Conservation (phyloP, 2,888 invertebrate species). For the Drosophila paranaensis region DNA sequence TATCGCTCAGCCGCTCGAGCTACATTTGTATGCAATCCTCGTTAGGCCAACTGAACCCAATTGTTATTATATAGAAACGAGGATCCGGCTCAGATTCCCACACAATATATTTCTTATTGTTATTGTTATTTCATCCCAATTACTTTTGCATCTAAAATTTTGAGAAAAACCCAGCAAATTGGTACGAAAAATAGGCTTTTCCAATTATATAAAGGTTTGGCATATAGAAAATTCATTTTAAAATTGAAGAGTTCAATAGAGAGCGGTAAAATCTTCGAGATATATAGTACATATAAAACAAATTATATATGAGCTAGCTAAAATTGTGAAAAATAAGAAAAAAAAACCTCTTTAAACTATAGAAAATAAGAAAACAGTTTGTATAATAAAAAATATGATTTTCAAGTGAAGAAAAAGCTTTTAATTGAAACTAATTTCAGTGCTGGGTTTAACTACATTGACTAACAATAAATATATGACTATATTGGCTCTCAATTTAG, state of each 20-base stretch:
- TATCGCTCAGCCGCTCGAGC: not conserved
- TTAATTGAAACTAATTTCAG: not conserved
- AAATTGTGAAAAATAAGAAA: not conserved
- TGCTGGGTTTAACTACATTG: too few relatives aligned
- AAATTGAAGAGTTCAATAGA: too few relatives aligned
- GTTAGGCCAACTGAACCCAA: not conserved
- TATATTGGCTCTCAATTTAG: not conserved
- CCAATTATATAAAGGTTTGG: not conserved
- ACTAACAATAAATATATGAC: not conserved
- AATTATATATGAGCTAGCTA: not conserved
- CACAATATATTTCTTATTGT: slow-evolving; percentile 4
- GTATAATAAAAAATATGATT: not conserved
- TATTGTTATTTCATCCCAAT: not conserved
- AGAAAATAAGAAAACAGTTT: too few relatives aligned
- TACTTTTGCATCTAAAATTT: not conserved
- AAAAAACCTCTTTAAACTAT: too few relatives aligned
- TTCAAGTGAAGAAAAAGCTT: not conserved
- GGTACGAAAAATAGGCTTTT: not conserved
- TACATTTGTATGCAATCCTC: not conserved
- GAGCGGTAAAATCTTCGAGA: too few relatives aligned
- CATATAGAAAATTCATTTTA: too few relatives aligned
- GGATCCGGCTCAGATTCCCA: slow-evolving; percentile 4
- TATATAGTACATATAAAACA: too few relatives aligned
- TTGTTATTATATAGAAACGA: not conserved
- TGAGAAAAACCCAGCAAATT: not conserved